Conservation (phyloP, 2,113 vertebrate genomes). For the Gnathonemus longibarbis region DNA sequence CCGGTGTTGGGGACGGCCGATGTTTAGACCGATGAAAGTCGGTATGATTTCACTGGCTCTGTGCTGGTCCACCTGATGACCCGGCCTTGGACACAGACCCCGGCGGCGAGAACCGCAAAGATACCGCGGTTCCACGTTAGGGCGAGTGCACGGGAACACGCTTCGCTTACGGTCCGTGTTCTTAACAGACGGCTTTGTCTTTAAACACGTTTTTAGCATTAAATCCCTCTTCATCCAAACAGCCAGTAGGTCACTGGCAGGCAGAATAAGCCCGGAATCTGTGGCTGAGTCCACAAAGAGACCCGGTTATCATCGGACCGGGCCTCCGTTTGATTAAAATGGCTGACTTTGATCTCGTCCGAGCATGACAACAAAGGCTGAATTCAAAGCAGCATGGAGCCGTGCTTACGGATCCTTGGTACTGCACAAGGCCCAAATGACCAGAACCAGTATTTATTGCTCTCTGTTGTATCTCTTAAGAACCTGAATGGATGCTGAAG, state of each 20-base stretch:
- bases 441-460: background rate
- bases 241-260: constrained; percentile 30
- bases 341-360: constrained; percentile 50
- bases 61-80: background rate
- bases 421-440: background rate
- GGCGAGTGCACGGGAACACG: background rate
- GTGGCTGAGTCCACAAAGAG: constrained; percentile 45
- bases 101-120: background rate
- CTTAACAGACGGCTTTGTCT: background rate
- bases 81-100: background rate
- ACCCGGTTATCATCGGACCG: constrained; percentile 45
- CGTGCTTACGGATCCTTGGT: constrained; percentile 16
- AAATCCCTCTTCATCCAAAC: constrained; percentile 34
- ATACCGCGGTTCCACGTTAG: background rate
- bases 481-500: background rate
- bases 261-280: constrained; percentile 36
- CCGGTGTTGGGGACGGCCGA: background rate
- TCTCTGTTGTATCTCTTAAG: background rate
- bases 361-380: constrained; percentile 36
- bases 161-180: background rate
- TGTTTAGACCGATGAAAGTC: background rate
- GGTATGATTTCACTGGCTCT: background rate
- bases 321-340: constrained; percentile 49
- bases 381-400: constrained; percentile 41
- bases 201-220: constrained; percentile 31